Percentiles rank a stretch among this genome's conserved stretches.
Evolutionary conservation across 2,113 vertebrate species (phyloP).

Genomic region (Ia io): DNA sequence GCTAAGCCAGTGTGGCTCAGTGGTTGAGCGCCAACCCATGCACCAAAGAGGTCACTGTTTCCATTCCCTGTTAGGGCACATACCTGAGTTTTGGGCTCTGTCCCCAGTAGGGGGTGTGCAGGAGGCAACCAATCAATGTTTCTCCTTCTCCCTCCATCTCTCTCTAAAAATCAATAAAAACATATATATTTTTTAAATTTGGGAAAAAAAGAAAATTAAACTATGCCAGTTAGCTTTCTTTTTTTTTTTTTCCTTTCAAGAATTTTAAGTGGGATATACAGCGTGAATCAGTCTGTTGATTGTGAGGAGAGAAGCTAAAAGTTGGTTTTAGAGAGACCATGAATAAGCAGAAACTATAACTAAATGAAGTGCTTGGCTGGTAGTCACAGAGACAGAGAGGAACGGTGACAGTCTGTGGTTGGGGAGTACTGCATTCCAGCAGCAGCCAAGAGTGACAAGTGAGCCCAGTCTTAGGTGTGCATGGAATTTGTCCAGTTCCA

Average conservation of each 20-base stretch:
- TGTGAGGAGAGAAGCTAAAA: background rate
- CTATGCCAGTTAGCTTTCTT: background rate
- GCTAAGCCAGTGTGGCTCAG: background rate
- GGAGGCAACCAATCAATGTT: too few relatives aligned
- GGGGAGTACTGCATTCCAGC: background rate
- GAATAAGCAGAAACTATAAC: slow-evolving; percentile 52
- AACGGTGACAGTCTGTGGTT: background rate
- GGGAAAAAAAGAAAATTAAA: too few relatives aligned
- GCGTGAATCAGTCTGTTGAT: background rate
- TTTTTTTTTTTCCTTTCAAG: background rate
- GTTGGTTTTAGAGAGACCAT: background rate
- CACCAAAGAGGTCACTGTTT: too few relatives aligned
- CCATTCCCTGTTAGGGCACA: too few relatives aligned
- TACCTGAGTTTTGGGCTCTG: too few relatives aligned
- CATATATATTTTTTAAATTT: too few relatives aligned
- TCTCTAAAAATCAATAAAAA: too few relatives aligned
- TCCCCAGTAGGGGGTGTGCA: too few relatives aligned
- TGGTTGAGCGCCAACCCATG: too few relatives aligned
- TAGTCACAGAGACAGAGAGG: background rate
- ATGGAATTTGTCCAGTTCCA: background rate
- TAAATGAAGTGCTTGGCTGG: background rate
- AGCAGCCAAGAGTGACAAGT: background rate
- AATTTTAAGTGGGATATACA: background rate
- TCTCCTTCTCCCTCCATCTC: too few relatives aligned
- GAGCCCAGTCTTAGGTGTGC: background rate